Percentiles rank a stretch among this genome's conserved stretches.
Evolutionary conservation across 2,888 invertebrate genomes (phyloP).

Genomic region (Chymomyza fuscimana): DNA sequence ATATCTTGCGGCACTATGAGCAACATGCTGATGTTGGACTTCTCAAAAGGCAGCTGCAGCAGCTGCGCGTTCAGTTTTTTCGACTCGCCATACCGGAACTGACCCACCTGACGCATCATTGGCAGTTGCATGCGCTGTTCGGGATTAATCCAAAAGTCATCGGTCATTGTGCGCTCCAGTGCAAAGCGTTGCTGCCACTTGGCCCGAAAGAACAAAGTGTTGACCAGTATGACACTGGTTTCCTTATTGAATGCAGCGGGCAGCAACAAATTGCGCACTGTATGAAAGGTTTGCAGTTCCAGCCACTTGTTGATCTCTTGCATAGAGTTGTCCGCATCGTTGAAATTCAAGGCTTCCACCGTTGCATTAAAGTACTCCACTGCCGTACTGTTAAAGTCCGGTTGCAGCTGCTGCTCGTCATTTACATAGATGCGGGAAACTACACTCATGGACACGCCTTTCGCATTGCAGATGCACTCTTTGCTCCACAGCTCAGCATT

Average conservation of each 20-base stretch:
- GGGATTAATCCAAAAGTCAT: conserved; percentile 84
- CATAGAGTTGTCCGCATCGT: conserved; percentile 79
- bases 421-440: conserved; percentile 87
- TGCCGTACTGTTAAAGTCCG: conserved; percentile 82
- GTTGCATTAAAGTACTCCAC: conserved; percentile 84
- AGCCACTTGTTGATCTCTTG: conserved; percentile 89
- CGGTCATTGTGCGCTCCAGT: conserved; percentile 81
- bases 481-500: conserved; percentile 50
- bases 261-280: conserved; percentile 85
- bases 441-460: conserved; percentile 77
- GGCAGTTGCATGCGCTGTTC: conserved; percentile 79
- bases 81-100: conserved; percentile 80
- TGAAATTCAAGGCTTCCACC: conserved; percentile 84
- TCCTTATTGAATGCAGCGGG: conserved; percentile 81
- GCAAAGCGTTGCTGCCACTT: conserved; percentile 86
- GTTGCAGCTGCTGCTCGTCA: conserved; percentile 81
- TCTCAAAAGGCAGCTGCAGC: conserved; percentile 86
- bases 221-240: conserved; percentile 87
- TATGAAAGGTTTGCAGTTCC: conserved; percentile 87
- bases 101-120: conserved; percentile 84
- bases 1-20: conserved; percentile 86
- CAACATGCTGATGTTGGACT: conserved; percentile 86
- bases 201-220: conserved; percentile 92
- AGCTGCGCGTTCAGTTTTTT: conserved; percentile 81
- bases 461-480: conserved; percentile 46